These are phyloP conservation scores for Synergus itoensis DNA, from an alignment of 2,888 invertebrate genomes.

Conservation along the genomic window DNA sequence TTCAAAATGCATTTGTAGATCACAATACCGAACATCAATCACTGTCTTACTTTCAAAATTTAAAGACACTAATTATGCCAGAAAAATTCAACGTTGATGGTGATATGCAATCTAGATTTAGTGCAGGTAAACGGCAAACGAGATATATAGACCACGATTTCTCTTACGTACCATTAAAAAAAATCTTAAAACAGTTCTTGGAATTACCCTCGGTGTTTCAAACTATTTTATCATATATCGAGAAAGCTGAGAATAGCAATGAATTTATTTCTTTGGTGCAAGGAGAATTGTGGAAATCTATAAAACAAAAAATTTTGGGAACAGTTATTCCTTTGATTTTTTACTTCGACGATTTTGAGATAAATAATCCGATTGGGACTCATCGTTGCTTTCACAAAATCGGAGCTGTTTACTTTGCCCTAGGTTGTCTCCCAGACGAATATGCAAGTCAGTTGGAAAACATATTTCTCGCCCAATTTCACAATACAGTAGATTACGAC, in stretches of 20 bases:
- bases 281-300: conserved; percentile 43
- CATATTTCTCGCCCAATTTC: conserved; percentile 57
- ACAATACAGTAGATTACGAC: conserved; percentile 49
- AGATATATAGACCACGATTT: neutral
- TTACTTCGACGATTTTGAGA: conserved; percentile 57
- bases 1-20: no score
- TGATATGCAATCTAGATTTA: no score
- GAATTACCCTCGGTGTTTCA: conserved; percentile 51
- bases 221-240: conserved; percentile 47
- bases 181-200: conserved; percentile 52
- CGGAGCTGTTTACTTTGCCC: conserved; percentile 53
- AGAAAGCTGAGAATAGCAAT: conserved; percentile 45
- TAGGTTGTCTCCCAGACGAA: conserved; percentile 50
- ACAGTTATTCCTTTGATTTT: conserved; percentile 44
- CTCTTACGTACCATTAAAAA: conserved; percentile 44
- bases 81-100: no score
- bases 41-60: no score
- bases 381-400: conserved; percentile 54
- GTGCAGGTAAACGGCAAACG: neutral
- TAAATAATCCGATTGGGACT: conserved; percentile 57
- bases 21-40: no score
- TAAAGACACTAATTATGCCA: no score
- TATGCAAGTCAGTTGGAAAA: conserved; percentile 54
- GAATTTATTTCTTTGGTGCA: conserved; percentile 43
- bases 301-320: conserved; percentile 45